A percentile compares a stretch with the other conserved stretches of the same genome.
Conservation (phyloP, 92 coral and sea anemone genomes). For the Paragorgia papillata region DNA sequence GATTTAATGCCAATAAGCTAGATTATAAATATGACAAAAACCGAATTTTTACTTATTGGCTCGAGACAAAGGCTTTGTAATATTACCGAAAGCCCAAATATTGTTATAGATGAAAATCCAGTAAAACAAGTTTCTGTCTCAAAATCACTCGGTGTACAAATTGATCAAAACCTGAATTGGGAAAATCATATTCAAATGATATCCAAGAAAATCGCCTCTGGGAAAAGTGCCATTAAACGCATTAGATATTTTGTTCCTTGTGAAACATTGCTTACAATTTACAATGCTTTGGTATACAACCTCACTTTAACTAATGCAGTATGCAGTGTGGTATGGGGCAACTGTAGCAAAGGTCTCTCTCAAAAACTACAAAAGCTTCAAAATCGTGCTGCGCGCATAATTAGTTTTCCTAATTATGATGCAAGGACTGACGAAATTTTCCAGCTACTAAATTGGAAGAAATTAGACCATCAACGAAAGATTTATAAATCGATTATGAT, state of each 20-base stretch:
- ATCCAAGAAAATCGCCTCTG: background rate
- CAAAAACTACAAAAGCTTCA: constrained; percentile 52
- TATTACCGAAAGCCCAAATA: constrained; percentile 24
- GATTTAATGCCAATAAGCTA: constrained; percentile 55
- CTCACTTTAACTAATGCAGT: constrained; percentile 21
- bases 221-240: constrained; percentile 46
- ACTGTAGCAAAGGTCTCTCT: constrained; percentile 49
- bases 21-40: constrained; percentile 34
- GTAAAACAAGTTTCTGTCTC: background rate
- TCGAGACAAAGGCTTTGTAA: constrained; percentile 42
- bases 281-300: constrained; percentile 15
- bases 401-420: constrained; percentile 40
- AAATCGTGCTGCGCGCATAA: constrained; percentile 51
- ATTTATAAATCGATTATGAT: constrained; percentile 34
- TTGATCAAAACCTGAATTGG: background rate
- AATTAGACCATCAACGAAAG: constrained; percentile 36
- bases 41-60: constrained; percentile 32
- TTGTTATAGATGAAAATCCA: constrained; percentile 4
- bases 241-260: background rate
- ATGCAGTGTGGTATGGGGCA: constrained; percentile 56
- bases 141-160: background rate
- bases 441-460: constrained; percentile 35
- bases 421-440: constrained; percentile 39
- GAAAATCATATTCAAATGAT: background rate
- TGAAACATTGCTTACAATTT: background rate